A percentile compares a stretch with the other conserved stretches of the same genome.
phyloP scores from a whole-genome alignment of 2,113 vertebrate genomes.

The Mesembrinibis cayennensis region DNA sequence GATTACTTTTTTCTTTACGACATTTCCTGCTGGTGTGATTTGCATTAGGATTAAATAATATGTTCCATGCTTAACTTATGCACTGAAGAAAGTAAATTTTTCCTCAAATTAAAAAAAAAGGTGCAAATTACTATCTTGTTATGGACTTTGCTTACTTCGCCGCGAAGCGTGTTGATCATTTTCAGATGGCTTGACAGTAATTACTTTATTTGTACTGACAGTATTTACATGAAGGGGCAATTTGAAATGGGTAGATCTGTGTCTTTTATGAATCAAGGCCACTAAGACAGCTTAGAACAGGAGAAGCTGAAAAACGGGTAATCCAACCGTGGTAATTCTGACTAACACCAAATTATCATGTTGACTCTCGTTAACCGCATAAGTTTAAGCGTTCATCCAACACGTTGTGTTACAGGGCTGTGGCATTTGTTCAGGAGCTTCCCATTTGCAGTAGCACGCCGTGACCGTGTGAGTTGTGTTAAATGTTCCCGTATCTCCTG shows the following conservation, averaged over 20 bases:
- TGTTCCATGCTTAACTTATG: constrained; percentile 71
- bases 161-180: constrained; percentile 38
- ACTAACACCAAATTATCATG: constrained; percentile 25
- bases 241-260: constrained; percentile 5
- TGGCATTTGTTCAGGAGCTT: neutral
- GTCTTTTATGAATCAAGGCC: constrained; percentile 14
- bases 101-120: constrained; percentile 45
- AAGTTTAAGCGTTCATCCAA: neutral
- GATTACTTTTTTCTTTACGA: constrained; percentile 76
- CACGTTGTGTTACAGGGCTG: neutral
- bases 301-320: constrained; percentile 16
- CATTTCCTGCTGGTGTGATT: constrained; percentile 76
- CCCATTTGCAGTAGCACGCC: accelerated
- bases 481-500: neutral
- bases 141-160: constrained; percentile 16
- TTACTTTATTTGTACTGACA: constrained; percentile 49
- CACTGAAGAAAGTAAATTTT: constrained; percentile 57
- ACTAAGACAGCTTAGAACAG: neutral
- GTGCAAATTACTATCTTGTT: constrained; percentile 70
- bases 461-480: neutral
- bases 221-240: constrained; percentile 36
- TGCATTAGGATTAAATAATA: constrained; percentile 78
- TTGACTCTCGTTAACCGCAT: neutral
- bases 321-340: constrained; percentile 3
- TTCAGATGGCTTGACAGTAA: constrained; percentile 58